phyloP scores from a whole-genome alignment of 1,140 invertebrate species.

The Drosophila equinoxialis region DNA sequence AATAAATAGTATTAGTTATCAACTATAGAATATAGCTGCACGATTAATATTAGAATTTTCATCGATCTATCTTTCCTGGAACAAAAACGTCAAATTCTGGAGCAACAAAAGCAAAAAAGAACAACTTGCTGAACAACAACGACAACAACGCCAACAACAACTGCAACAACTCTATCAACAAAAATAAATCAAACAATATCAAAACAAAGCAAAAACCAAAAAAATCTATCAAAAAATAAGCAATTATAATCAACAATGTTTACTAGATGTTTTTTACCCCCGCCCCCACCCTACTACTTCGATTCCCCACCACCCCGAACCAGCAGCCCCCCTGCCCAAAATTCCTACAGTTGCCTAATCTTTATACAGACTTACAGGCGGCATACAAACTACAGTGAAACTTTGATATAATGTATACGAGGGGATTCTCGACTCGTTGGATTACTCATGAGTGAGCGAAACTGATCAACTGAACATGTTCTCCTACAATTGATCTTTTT shows the following conservation, averaged over 20 bases:
- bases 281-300: too few species aligned
- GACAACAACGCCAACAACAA: constrained; percentile 74
- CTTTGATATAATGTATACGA: too few species aligned
- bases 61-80: constrained; percentile 91
- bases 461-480: too few species aligned
- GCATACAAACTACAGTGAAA: too few species aligned
- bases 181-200: constrained; percentile 61
- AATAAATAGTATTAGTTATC: constrained; percentile 43
- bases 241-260: constrained; percentile 13
- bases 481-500: too few species aligned
- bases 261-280: not conserved
- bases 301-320: not conserved
- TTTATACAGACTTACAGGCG: constrained; percentile 6
- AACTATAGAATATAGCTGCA: constrained; percentile 79
- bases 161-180: constrained; percentile 78
- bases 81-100: constrained; percentile 89
- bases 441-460: too few species aligned
- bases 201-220: not conserved
- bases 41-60: constrained; percentile 87
- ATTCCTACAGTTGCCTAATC: constrained; percentile 22
- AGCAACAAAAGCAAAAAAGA: constrained; percentile 84
- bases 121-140: constrained; percentile 79
- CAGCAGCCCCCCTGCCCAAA: constrained; percentile 17
- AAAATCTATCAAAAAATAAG: too few species aligned
- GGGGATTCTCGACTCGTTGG: too few species aligned